A percentile compares a stretch with the other conserved stretches of the same genome.
Evolutionary conservation across 30 jellyfish, hydroid and myxozoan species (phyloP).

Genomic region (Mastigias papua): DNA sequence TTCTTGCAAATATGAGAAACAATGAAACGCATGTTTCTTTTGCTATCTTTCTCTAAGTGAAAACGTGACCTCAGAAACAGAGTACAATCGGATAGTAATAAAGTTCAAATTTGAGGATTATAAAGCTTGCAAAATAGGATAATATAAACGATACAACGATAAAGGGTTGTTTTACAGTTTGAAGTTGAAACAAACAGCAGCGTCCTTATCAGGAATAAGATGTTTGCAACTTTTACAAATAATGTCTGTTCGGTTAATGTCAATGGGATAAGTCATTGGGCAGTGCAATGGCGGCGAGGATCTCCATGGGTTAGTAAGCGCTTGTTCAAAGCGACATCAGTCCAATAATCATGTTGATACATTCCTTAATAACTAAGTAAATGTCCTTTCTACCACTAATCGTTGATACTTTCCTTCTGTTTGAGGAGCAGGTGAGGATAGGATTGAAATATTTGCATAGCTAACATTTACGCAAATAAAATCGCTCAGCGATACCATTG

Average conservation of each 20-base stretch:
- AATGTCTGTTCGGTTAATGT: constrained; percentile 3
- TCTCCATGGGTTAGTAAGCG: neutral
- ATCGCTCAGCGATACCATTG: neutral
- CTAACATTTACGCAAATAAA: neutral
- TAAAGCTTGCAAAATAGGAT: neutral
- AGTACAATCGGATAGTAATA: neutral
- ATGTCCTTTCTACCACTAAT: neutral
- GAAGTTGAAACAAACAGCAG: neutral
- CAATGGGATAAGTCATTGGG: neutral
- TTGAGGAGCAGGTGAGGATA: neutral
- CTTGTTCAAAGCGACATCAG: neutral
- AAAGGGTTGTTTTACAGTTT: neutral
- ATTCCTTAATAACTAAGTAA: neutral
- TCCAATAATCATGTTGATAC: neutral
- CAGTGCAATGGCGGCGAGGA: neutral
- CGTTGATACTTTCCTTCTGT: neutral
- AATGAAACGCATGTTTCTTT: neutral
- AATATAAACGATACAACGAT: neutral
- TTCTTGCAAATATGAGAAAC: neutral
- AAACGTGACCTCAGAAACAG: neutral
- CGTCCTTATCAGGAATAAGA: neutral
- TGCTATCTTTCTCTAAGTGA: neutral
- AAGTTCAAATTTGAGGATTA: neutral
- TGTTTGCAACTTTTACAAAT: neutral
- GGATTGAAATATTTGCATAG: neutral